phyloP scores from a whole-genome alignment of 2,888 invertebrate species.

The Rhamnusium bicolor region DNA sequence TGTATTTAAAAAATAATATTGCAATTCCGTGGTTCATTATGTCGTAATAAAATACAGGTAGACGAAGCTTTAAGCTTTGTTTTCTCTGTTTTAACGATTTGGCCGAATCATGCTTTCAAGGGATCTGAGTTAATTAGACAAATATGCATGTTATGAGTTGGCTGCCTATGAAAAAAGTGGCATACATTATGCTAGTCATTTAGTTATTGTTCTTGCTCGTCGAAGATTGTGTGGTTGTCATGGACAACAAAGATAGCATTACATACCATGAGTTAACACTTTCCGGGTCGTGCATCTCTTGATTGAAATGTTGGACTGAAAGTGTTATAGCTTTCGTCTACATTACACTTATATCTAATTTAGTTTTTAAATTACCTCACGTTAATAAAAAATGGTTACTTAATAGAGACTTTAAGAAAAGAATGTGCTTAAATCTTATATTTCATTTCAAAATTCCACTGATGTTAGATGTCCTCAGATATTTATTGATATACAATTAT shows the following conservation, averaged over 20 bases:
- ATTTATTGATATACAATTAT: too few species aligned
- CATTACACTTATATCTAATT: conserved; percentile 19
- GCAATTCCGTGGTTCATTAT: conserved; percentile 50
- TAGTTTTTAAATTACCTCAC: conserved; percentile 13
- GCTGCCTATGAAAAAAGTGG: conserved; percentile 54
- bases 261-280: conserved; percentile 59
- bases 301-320: conserved; percentile 41
- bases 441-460: not conserved
- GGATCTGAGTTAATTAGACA: conserved; percentile 62
- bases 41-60: conserved; percentile 49
- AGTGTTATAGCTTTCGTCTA: conserved; percentile 26
- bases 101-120: conserved; percentile 59
- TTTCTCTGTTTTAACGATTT: conserved; percentile 50
- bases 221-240: conserved; percentile 62
- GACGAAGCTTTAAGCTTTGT: conserved; percentile 34
- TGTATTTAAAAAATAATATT: conserved; percentile 43
- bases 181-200: conserved; percentile 65
- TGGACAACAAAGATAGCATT: conserved; percentile 64
- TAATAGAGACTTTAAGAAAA: not conserved
- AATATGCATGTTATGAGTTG: conserved; percentile 62
- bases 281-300: conserved; percentile 31
- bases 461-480: not conserved
- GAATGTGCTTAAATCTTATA: not conserved
- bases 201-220: conserved; percentile 65
- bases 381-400: conserved; percentile 2